Evolutionary conservation across 2,797 vertebrate genomes (phyloP).

Genomic region (Enteromius fasciolatus): DNA sequence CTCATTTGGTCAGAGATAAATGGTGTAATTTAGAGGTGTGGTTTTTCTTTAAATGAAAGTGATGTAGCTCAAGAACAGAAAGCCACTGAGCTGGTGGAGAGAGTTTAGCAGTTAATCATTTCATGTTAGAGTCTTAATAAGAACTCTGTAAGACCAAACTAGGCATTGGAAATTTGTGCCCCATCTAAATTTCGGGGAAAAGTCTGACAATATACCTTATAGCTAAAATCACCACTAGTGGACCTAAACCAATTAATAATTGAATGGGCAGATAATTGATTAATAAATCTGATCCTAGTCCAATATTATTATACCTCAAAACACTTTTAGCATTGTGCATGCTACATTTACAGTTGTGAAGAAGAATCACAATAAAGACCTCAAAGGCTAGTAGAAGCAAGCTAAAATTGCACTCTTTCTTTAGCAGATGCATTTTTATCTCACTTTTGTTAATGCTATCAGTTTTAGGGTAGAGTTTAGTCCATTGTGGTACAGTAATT

Average conservation of each 20-base stretch:
- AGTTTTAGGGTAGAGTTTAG: not conserved
- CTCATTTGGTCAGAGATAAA: constrained; percentile 46
- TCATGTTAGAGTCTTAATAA: constrained; percentile 18
- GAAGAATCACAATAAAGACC: too few relatives aligned
- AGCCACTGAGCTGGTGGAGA: constrained; percentile 1
- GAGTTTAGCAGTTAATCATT: constrained; percentile 28
- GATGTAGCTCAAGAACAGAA: constrained; percentile 25
- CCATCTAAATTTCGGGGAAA: not conserved
- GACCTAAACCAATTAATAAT: not conserved
- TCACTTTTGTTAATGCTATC: not conserved
- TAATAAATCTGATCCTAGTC: not conserved
- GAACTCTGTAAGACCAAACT: constrained; percentile 1
- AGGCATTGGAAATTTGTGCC: not conserved
- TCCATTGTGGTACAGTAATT: not conserved
- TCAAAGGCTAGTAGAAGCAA: not conserved
- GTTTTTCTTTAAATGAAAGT: constrained; percentile 41
- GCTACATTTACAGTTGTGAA: not conserved
- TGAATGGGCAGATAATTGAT: not conserved
- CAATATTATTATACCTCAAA: not conserved
- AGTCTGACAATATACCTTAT: not conserved
- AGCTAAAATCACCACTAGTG: not conserved
- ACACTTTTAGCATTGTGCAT: not conserved
- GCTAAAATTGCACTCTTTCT: not conserved
- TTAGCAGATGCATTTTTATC: not conserved
- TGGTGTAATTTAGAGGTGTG: constrained; percentile 34